A percentile compares a stretch with the other conserved stretches of the same genome.
These are phyloP conservation scores for Actinostola sp. DNA, from an alignment of 92 coral and sea anemone species.

Conservation along the genomic window DNA sequence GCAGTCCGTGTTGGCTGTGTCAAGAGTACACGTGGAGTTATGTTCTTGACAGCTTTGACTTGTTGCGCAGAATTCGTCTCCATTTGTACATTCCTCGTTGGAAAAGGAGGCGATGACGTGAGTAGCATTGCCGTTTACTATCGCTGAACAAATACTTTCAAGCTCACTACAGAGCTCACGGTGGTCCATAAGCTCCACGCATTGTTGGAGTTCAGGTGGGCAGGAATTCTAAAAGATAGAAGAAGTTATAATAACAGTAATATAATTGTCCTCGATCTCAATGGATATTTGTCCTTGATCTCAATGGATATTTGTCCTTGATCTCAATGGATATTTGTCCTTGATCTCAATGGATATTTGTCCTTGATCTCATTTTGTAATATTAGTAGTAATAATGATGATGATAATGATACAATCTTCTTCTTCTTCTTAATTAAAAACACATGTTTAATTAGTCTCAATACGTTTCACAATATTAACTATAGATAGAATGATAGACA, in stretches of 20 bases:
- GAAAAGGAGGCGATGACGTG: background rate
- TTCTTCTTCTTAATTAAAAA: too few relatives aligned
- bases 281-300: too few relatives aligned
- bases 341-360: too few relatives aligned
- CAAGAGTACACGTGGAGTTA: conserved; percentile 1
- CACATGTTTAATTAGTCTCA: too few relatives aligned
- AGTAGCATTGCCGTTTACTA: conserved; percentile 16
- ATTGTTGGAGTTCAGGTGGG: conserved; percentile 8
- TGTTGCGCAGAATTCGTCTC: conserved; percentile 6
- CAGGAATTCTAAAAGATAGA: conserved; percentile 8
- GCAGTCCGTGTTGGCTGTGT: background rate
- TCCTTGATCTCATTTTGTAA: too few relatives aligned
- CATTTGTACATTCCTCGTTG: background rate
- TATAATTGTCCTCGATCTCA: too few relatives aligned
- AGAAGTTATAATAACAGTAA: background rate
- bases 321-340: too few relatives aligned
- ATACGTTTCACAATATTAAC: too few relatives aligned
- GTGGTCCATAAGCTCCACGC: background rate
- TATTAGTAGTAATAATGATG: too few relatives aligned
- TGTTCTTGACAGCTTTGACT: conserved; percentile 8
- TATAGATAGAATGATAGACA: too few relatives aligned
- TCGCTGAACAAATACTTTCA: conserved; percentile 8
- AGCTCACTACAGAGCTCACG: conserved; percentile 6
- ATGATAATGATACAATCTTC: too few relatives aligned
- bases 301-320: too few relatives aligned